Conservation (phyloP, 2,797 vertebrate species). For the Glossophaga mutica region DNA sequence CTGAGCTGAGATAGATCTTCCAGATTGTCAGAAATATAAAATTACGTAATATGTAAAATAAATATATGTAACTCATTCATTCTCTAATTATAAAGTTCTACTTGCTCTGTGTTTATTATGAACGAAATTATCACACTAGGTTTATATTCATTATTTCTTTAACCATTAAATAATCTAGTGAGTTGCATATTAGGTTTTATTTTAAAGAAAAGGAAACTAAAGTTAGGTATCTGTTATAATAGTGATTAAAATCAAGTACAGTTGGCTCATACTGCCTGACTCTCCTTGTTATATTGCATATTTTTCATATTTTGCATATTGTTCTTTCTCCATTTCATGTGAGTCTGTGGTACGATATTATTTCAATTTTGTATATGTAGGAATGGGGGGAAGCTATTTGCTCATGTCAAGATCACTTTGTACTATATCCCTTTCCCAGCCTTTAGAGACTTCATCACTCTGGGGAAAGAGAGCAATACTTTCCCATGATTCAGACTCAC, state of each 20-base stretch:
- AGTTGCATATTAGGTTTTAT: background rate
- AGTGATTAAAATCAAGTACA: background rate
- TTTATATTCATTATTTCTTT: background rate
- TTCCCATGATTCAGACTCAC: background rate
- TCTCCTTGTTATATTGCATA: background rate
- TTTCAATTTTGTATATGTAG: background rate
- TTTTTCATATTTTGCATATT: too few relatives aligned
- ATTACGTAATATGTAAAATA: background rate
- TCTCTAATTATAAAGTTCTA: background rate
- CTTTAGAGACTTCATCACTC: background rate
- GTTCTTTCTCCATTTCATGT: background rate
- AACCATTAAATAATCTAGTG: background rate
- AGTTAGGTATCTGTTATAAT: background rate
- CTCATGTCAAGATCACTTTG: background rate
- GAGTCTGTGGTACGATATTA: background rate
- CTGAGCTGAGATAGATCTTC: background rate
- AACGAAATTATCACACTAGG: background rate
- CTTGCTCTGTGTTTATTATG: background rate
- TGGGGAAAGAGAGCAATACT: background rate
- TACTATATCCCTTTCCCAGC: background rate
- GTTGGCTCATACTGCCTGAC: background rate
- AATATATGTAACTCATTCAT: background rate
- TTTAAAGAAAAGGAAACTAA: background rate
- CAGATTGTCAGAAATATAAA: background rate
- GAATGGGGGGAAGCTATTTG: background rate